These are phyloP conservation scores for Yponomeuta plumbellus DNA, from an alignment of 2,888 invertebrate genomes.

Conservation along the genomic window DNA sequence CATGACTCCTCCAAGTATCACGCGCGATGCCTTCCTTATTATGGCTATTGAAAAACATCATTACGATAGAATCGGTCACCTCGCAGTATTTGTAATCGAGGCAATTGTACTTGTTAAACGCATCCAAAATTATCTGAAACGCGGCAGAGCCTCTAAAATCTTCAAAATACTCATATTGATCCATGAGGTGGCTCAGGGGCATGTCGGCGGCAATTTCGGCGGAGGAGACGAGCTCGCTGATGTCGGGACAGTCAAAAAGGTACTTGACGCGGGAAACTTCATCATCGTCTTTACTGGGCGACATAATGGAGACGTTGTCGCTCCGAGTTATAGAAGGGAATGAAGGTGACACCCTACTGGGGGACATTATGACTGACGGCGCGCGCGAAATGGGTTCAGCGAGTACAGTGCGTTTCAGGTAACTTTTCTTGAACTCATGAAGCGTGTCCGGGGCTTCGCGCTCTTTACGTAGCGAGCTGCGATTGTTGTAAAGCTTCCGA, in stretches of 20 bases:
- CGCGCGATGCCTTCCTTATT: conserved; percentile 54
- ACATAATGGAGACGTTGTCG: neutral
- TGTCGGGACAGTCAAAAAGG: conserved; percentile 61
- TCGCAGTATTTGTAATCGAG: conserved; percentile 67
- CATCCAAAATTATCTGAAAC: conserved; percentile 53
- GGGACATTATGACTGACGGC: conserved; percentile 21
- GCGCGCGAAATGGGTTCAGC: conserved; percentile 49
- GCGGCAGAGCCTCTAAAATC: conserved; percentile 48
- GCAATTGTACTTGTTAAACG: conserved; percentile 58
- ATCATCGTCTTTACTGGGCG: neutral
- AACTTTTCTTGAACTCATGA: conserved; percentile 55
- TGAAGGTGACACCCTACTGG: neutral
- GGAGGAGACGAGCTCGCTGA: conserved; percentile 61
- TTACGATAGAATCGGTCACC: conserved; percentile 56
- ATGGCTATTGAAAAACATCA: conserved; percentile 65
- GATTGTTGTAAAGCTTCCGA: conserved; percentile 59
- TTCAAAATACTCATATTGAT: conserved; percentile 63
- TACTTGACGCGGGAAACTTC: conserved; percentile 34
- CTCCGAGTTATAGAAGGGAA: neutral
- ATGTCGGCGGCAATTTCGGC: conserved; percentile 53
- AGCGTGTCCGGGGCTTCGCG: conserved; percentile 42
- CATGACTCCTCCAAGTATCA: conserved; percentile 63
- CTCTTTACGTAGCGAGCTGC: conserved; percentile 53
- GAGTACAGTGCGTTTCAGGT: conserved; percentile 57
- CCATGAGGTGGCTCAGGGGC: conserved; percentile 51